Evolutionary conservation across 2,888 invertebrate genomes (phyloP).

Genomic region (Microctonus brassicae): DNA sequence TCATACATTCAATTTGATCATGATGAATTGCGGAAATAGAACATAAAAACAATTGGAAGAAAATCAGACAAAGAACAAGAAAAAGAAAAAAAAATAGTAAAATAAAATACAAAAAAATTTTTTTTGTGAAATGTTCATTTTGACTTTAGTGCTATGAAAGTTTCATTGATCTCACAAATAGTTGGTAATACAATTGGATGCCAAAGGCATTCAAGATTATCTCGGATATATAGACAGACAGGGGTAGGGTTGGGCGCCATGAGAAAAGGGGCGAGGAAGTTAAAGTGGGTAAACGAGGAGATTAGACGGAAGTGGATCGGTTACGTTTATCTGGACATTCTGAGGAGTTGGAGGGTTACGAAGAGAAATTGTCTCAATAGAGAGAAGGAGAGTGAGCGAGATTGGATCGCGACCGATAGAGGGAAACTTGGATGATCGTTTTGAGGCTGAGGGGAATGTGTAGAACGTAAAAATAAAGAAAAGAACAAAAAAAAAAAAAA

Average conservation of each 20-base stretch:
- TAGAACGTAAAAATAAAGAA: neutral
- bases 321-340: slow-evolving; percentile 33
- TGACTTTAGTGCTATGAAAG: neutral
- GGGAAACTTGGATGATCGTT: slow-evolving; percentile 24
- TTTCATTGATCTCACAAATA: slow-evolving; percentile 1
- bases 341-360: slow-evolving; percentile 15
- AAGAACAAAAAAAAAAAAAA: slow-evolving; percentile 1
- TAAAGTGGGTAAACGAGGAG: slow-evolving; percentile 42
- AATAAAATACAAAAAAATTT: too few species aligned
- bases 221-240: neutral
- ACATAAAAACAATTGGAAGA: neutral
- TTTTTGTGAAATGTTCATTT: neutral
- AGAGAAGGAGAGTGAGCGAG: slow-evolving; percentile 7
- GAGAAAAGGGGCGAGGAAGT: slow-evolving; percentile 29
- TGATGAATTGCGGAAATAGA: neutral
- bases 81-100: neutral
- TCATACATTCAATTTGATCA: neutral
- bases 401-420: slow-evolving; percentile 30
- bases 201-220: slow-evolving; percentile 1
- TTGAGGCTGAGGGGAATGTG: slow-evolving; percentile 6
- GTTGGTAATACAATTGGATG: neutral
- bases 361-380: neutral
- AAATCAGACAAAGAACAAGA: neutral
- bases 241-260: neutral
- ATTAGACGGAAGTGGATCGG: slow-evolving; percentile 46